Conservation (phyloP, 2,113 vertebrate genomes). For the Leptosomus discolor region DNA sequence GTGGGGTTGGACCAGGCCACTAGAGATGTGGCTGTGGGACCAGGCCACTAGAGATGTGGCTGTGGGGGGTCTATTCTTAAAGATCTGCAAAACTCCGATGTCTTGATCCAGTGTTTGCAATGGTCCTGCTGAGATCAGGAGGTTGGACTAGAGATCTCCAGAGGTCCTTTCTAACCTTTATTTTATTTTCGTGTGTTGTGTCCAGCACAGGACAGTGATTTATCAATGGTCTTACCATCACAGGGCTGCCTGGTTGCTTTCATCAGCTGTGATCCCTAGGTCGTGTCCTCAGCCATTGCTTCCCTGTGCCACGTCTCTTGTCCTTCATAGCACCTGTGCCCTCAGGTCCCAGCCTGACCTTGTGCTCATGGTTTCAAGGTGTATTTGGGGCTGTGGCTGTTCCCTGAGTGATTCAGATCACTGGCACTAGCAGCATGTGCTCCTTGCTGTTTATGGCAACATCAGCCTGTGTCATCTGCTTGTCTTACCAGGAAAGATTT, state of each 20-base stretch:
- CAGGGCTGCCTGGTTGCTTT: background rate
- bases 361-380: background rate
- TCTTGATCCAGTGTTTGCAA: background rate
- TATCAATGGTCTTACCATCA: background rate
- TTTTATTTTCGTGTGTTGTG: background rate
- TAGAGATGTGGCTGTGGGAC: background rate
- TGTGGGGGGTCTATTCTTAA: accelerated
- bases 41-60: background rate
- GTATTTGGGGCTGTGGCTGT: background rate
- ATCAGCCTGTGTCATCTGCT: constrained; percentile 19
- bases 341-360: constrained; percentile 2
- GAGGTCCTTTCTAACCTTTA: background rate
- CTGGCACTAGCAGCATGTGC: background rate
- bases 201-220: background rate
- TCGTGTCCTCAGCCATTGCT: background rate
- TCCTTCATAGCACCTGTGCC: background rate
- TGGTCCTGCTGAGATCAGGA: background rate
- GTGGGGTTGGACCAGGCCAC: background rate
- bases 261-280: background rate
- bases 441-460: background rate
- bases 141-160: background rate
- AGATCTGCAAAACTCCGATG: background rate
- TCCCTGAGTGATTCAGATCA: constrained; percentile 23
- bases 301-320: background rate
- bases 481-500: constrained; percentile 42